Evolutionary conservation across 2,113 vertebrate genomes (phyloP), one percentile per base, ranked within the genome.

Genomic region (Ptilonorhynchus violaceus): DNA sequence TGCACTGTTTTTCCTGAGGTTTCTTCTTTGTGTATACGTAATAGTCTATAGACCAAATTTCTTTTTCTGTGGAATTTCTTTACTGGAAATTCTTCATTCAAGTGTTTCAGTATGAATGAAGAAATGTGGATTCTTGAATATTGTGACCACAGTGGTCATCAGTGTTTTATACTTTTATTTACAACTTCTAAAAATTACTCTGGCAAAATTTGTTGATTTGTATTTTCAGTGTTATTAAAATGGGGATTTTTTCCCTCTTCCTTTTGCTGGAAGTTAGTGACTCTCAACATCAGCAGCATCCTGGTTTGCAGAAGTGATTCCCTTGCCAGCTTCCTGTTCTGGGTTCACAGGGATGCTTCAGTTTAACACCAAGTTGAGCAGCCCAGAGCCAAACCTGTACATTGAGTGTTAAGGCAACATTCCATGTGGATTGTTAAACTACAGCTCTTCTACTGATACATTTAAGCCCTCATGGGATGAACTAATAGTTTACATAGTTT

Each of bases 401-500:
- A 68, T 60, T 74, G 55, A 70, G 56, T 35, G 77, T 72, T 55
- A 55, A 67, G 85, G 72, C 72, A 67, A 28, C 0, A 13, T 92
- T 93, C 82, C 52, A 7, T 68, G 60, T 53, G 86, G 85, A 52
- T 87, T 89, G 62, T 89, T 94, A 82, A 89, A 84, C 93, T 93
- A 6, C 64, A 92, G 3, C 70, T 88, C 56, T 82, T 84, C 52
- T 60, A 3, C 47, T 91, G 92, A 89, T 93, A 55, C 77, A 47
- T 89, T 78, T 66, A 70, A 87, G 25, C 86, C 84, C 75, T 66
- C 58, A 1, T 58, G 95, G 91, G 91, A 96, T 78, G 84, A 68
- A 87, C 56, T 95, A 87, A 93, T 81, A 92, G 91, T 92, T 95
- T 88, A 80, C 91, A 91, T 93, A 92, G 92, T 93, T 96, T 93